Base-by-base conservation (phyloP, 1,140 invertebrate species). In the Neodiprion fabricii region DNA sequence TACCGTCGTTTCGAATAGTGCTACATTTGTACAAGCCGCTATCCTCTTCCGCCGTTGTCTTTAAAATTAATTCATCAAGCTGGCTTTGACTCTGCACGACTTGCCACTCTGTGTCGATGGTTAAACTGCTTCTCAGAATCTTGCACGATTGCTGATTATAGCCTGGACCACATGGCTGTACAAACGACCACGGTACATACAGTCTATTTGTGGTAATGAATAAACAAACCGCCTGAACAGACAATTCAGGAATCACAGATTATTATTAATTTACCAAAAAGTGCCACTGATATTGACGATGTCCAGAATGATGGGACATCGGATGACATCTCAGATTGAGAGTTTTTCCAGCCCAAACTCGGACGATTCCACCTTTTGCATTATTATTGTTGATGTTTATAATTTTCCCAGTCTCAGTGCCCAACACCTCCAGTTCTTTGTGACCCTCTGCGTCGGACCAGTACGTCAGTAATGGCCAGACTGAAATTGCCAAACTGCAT, bases 361-460 rank as follows among this genome's bases (percentile, higher is more conserved):
- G 67, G 17, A 69, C 21, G 12, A 69, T 47, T 23, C 40, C 40
- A 21, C 67, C 67, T 69, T 47, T 21, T 69, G 67, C 11, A 69
- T 69, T 69, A 23, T 23, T 23, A 21, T 69, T 69, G 17, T 17
- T 65, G 67, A 21, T 47, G 21, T 14, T 47, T 5, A 21, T 47
- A 8, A 14, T 21, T 69, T 69, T 69, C 7, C 12, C 21, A 69
- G 67, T 47, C 10, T 47, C 67, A 17, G 40, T 12, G 11, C 40
- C 67, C 23, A 69, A 69, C 11, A 21, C 40, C 11, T 69, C 67
- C 40, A 69, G 40, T 23, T 69, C 40, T 7, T 69, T 21, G 7
- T 69, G 67, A 69, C 67, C 21, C 67, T 69, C 67, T 69, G 67
- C 67, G 11, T 69, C 67, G 17, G 67, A 69, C 67, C 67, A 69